Evolutionary conservation across 2,888 invertebrate species (phyloP).

Genomic region (Chaetogeoica ovagalla): DNA sequence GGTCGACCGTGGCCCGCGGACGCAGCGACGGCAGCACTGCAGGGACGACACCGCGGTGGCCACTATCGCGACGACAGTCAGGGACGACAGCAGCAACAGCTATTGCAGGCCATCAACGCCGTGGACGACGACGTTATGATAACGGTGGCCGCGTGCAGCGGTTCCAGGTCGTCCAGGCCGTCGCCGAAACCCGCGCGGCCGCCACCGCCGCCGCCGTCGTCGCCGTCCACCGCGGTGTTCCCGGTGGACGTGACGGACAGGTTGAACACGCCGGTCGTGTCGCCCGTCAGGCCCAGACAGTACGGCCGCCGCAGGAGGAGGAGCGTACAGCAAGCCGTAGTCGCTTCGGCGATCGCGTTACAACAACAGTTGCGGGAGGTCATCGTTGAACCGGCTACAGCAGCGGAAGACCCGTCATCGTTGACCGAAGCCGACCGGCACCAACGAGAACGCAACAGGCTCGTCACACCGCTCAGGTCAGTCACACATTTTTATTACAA

Average conservation of each 20-base stretch:
- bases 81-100: not conserved
- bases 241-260: conserved; percentile 32
- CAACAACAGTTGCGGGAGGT: not conserved
- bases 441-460: not conserved
- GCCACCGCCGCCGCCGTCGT: not conserved
- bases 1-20: not conserved
- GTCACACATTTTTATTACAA: not conserved
- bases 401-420: not conserved
- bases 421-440: not conserved
- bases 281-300: conserved; percentile 28
- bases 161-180: conserved; percentile 10
- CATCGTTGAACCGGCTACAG: not conserved
- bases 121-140: conserved; percentile 10
- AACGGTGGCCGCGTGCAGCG: conserved; percentile 40
- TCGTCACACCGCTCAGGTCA: conserved; percentile 33
- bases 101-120: too few species aligned
- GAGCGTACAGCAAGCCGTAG: conserved; percentile 21
- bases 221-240: not conserved
- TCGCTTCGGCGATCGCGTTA: not conserved
- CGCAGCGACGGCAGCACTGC: not conserved
- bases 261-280: not conserved
- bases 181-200: not conserved
- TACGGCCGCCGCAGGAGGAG: conserved; percentile 34
- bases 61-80: not conserved
- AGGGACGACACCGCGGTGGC: not conserved